phyloP scores from a whole-genome alignment of 2,888 invertebrate species.

The Aspidapion aeneum region DNA sequence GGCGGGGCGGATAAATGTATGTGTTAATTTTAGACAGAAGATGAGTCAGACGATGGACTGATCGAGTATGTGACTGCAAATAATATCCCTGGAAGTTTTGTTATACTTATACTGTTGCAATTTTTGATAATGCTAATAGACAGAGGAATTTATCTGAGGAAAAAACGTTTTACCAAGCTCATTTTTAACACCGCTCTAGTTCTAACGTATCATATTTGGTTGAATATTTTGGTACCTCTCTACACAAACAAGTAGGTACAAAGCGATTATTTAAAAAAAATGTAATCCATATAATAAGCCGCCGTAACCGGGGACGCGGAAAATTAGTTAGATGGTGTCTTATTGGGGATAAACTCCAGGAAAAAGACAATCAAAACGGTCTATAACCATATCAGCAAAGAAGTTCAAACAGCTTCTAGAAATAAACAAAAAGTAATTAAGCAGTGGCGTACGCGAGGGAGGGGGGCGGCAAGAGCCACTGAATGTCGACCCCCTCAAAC shows the following conservation, averaged over 20 bases:
- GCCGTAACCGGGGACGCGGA: too few species aligned
- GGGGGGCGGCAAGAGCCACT: too few species aligned
- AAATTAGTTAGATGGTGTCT: too few species aligned
- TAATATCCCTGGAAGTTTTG: neutral
- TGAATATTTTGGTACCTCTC: constrained; percentile 18
- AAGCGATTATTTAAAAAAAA: neutral
- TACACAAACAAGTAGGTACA: constrained; percentile 11
- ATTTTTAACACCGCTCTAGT: constrained; percentile 19
- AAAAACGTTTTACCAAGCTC: constrained; percentile 19
- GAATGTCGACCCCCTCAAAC: too few species aligned
- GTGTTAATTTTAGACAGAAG: neutral
- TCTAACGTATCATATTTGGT: constrained; percentile 13
- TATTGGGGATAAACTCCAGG: too few species aligned
- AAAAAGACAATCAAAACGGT: too few species aligned
- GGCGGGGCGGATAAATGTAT: too few species aligned
- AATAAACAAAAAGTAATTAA: too few species aligned
- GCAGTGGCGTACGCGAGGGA: too few species aligned
- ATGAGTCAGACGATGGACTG: neutral
- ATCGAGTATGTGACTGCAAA: neutral
- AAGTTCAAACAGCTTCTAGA: too few species aligned
- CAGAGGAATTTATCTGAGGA: constrained; percentile 18
- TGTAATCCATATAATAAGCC: too few species aligned
- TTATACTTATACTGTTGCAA: neutral
- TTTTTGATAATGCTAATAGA: constrained; percentile 17
- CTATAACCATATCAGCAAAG: too few species aligned